Base-by-base conservation (phyloP, 2,113 vertebrate genomes). In the Paracanthobrama guichenoti region DNA sequence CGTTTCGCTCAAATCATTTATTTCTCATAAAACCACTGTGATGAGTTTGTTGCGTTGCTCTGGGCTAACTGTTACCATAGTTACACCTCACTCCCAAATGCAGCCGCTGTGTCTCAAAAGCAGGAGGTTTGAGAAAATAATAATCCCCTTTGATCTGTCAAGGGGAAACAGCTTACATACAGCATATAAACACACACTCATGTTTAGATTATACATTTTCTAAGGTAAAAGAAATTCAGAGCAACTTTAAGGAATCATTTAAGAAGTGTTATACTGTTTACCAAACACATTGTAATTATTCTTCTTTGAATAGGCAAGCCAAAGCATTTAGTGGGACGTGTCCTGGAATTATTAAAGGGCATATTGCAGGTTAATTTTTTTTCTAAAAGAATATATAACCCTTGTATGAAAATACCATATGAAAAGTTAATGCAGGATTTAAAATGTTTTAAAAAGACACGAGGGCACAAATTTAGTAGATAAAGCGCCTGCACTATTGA, bases 61-160 rank as follows among this genome's bases (percentile, higher is more conserved):
- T 31, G 79, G 57, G 82, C 64, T 69, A 72, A 79, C 66, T 66
- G 79, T 88, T 57, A 53, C 83, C 87, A 85, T 86, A 83, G 87
- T 85, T 79, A 88, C 82, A 18, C 62, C 75, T 60, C 87, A 84
- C 72, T 59, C 64, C 35, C 53, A 73, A 72, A 78, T 42, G 55
- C 64, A 81, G 71, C 55, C 57, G 10, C 10, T 57, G n/a, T 80
- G 18, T 75, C 46, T 69, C 76, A 60, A 67, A 88, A 76, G 71
- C 77, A 67, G 28, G 79, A 69, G 60, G 57, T 71, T 69, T 67
- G 44, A 73, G 50, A 26, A 87, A 73, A 75, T 35, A 66, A 71
- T 82, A 87, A 79, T 85, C 74, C 46, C 44, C 67, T 48, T 42
- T 81, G 60, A 81, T 73, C 75, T 72, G 55, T 84, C 60, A 69